phyloP scores from a whole-genome alignment of 1,140 invertebrate genomes.

The Drosophila oshimai region DNA sequence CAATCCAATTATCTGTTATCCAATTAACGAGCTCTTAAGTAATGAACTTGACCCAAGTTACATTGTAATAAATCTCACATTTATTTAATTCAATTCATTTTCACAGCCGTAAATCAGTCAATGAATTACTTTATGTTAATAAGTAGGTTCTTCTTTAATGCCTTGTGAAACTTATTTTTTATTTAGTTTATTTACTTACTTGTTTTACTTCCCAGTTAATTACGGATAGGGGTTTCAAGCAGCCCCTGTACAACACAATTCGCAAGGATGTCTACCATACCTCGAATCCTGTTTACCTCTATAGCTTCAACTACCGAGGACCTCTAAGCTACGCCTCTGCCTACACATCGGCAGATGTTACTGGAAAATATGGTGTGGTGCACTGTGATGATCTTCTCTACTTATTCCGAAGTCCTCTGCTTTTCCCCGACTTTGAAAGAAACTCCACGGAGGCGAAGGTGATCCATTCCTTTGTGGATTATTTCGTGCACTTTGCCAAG shows the following conservation, averaged over 20 bases:
- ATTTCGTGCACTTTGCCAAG: conserved; percentile 74
- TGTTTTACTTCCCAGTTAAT: conserved; percentile 49
- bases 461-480: conserved; percentile 44
- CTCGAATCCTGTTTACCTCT: conserved; percentile 56
- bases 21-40: neutral
- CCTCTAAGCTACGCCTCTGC: conserved; percentile 55
- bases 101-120: no score
- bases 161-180: neutral
- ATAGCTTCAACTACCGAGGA: conserved; percentile 68
- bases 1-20: neutral
- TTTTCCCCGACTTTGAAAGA: conserved; percentile 65
- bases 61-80: neutral
- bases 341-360: conserved; percentile 50
- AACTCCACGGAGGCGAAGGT: conserved; percentile 59
- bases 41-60: neutral
- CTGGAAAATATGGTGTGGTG: conserved; percentile 62
- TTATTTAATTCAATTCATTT: no score
- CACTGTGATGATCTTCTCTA: conserved; percentile 82
- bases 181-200: neutral
- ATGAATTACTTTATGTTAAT: no score
- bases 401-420: conserved; percentile 63
- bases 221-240: conserved; percentile 68
- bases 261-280: conserved; percentile 36
- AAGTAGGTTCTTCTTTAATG: neutral
- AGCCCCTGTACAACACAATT: conserved; percentile 62